Percentiles rank a stretch among this genome's conserved stretches.
These are phyloP conservation scores for Lasiurus cinereus DNA, from an alignment of 2,113 vertebrate genomes.

Conservation along the genomic window DNA sequence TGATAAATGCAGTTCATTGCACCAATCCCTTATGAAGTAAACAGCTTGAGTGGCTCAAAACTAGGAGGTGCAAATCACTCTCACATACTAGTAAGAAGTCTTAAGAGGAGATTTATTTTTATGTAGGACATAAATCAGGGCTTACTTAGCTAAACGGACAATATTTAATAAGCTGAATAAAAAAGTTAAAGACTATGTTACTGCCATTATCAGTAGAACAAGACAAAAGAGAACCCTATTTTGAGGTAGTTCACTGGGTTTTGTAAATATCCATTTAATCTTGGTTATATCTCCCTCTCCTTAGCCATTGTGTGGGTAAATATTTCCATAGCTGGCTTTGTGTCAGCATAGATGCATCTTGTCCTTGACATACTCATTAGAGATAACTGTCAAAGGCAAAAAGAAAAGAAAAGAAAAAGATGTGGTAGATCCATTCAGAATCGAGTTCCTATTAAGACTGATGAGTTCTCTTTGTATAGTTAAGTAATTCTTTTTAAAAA, in stretches of 20 bases:
- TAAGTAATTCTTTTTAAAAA: background rate
- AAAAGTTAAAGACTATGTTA: constrained; percentile 10
- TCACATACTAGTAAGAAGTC: background rate
- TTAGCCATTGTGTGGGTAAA: background rate
- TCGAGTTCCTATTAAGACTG: background rate
- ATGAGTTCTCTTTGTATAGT: background rate
- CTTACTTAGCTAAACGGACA: constrained; percentile 27
- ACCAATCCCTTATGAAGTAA: background rate
- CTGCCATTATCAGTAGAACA: background rate
- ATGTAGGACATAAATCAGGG: background rate
- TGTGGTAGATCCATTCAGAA: background rate
- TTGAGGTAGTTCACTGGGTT: constrained; percentile 33
- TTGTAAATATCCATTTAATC: constrained; percentile 30
- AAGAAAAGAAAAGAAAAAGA: background rate
- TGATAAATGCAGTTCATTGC: background rate
- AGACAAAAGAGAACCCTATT: background rate
- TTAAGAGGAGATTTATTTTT: constrained; percentile 33
- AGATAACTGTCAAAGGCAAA: constrained; percentile 59
- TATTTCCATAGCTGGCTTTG: constrained; percentile 3
- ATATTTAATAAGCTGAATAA: background rate
- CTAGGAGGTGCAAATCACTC: background rate
- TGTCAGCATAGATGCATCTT: constrained; percentile 63
- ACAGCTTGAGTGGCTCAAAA: background rate
- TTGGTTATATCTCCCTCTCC: background rate
- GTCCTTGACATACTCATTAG: constrained; percentile 60